Conservation (phyloP, 2,888 invertebrate genomes). For the Cephonodes hylas region DNA sequence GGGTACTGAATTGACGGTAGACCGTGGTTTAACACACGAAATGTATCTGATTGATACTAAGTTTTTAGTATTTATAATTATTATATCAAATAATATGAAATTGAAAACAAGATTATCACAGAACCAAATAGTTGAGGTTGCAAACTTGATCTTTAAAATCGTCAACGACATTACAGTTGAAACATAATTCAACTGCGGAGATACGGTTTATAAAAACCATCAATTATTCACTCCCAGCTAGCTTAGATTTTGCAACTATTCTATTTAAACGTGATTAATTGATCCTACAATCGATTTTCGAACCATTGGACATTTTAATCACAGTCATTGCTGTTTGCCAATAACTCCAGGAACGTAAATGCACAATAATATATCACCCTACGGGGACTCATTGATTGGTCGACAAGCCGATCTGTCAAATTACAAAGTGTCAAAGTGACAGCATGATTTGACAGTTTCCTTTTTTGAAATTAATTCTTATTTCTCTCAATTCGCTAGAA, state of each 20-base stretch:
- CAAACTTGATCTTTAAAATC: too few relatives aligned
- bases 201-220: neutral
- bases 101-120: neutral
- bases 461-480: constrained; percentile 23
- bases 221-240: neutral
- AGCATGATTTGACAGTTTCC: constrained; percentile 6
- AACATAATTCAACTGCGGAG: neutral
- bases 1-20: too few relatives aligned
- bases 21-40: too few relatives aligned
- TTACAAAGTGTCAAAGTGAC: constrained; percentile 8
- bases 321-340: neutral
- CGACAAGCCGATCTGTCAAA: constrained; percentile 3
- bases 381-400: constrained; percentile 6
- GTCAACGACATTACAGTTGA: neutral
- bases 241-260: neutral
- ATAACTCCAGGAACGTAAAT: neutral
- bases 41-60: too few relatives aligned
- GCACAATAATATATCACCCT: neutral
- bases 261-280: constrained; percentile 3
- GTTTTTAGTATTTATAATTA: too few relatives aligned
- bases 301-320: neutral
- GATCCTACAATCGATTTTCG: neutral
- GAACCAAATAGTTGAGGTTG: too few relatives aligned
- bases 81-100: too few relatives aligned
- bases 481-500: constrained; percentile 13